phyloP scores from a whole-genome alignment of 2,888 invertebrate genomes.

The Drosophila austrosaltans region DNA sequence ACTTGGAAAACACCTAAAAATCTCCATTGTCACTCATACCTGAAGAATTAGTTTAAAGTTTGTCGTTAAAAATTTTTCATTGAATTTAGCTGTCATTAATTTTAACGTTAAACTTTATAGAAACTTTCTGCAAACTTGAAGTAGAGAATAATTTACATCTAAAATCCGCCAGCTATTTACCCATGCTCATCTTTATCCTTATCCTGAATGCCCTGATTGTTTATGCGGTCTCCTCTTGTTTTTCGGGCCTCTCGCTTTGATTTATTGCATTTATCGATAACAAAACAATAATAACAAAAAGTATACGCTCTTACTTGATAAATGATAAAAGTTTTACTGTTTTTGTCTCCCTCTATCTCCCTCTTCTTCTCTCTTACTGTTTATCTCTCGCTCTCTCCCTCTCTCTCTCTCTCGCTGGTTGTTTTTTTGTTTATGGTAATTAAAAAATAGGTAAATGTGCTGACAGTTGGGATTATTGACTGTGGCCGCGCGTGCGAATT shows the following conservation, averaged over 20 bases:
- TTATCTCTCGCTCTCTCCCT: not conserved
- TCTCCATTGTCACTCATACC: too few species aligned
- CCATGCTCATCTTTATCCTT: not conserved
- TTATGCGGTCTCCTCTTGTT: slow-evolving; percentile 47
- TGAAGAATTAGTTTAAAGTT: too few species aligned
- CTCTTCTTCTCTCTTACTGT: not conserved
- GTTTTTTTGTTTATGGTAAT: slow-evolving; percentile 61
- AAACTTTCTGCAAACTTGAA: not conserved
- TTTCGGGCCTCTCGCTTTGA: slow-evolving; percentile 50
- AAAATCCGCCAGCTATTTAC: not conserved
- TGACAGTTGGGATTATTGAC: slow-evolving; percentile 58
- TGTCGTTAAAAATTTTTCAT: too few species aligned
- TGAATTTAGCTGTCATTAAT: not conserved
- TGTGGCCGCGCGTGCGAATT: slow-evolving; percentile 44
- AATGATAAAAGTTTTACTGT: slow-evolving; percentile 69
- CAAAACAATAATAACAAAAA: slow-evolving; percentile 35
- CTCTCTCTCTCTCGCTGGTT: not conserved
- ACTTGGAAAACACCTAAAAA: too few species aligned
- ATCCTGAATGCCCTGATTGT: slow-evolving; percentile 48
- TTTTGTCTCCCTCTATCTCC: slow-evolving; percentile 11
- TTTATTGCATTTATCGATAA: slow-evolving; percentile 66
- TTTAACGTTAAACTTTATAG: not conserved
- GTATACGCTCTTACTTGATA: slow-evolving; percentile 55
- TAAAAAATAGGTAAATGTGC: slow-evolving; percentile 67
- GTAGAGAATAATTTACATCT: not conserved